Percentiles rank a stretch among this genome's conserved stretches.
phyloP scores from a whole-genome alignment of 2,888 invertebrate genomes.

The Netelia melanura region DNA sequence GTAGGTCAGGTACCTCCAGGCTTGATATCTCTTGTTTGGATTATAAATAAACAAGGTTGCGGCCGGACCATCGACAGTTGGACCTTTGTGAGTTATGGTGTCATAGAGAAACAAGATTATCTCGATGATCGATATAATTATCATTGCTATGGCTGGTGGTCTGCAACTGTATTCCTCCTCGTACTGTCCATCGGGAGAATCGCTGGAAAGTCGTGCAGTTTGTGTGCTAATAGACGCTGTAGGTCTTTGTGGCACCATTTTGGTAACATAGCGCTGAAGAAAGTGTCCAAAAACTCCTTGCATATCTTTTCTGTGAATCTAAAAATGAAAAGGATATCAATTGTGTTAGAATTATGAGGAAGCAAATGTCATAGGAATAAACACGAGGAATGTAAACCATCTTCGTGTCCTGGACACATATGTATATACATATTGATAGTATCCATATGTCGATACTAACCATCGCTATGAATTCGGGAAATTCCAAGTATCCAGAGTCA shows the following conservation, averaged over 20 bases:
- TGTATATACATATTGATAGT: neutral
- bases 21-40: conserved; percentile 93
- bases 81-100: conserved; percentile 73
- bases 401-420: neutral
- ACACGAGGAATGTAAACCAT: neutral
- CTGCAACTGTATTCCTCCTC: conserved; percentile 96
- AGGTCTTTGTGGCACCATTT: conserved; percentile 86
- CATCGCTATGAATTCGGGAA: conserved; percentile 91
- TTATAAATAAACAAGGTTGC: conserved; percentile 94
- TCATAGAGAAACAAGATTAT: conserved; percentile 88
- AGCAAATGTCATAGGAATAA: neutral
- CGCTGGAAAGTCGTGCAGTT: conserved; percentile 82
- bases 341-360: neutral
- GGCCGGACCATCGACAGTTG: conserved; percentile 89
- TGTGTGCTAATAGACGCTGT: conserved; percentile 76
- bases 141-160: conserved; percentile 97
- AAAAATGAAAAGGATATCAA: conserved; percentile 32
- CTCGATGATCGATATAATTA: conserved; percentile 94
- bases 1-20: conserved; percentile 97
- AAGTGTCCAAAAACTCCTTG: conserved; percentile 89
- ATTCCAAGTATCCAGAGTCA: conserved; percentile 89
- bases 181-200: conserved; percentile 90
- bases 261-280: conserved; percentile 87
- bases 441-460: conserved; percentile 77
- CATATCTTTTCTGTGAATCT: conserved; percentile 85